Conservation (phyloP, 2,113 vertebrate species). For the Marmota flaviventris region DNA sequence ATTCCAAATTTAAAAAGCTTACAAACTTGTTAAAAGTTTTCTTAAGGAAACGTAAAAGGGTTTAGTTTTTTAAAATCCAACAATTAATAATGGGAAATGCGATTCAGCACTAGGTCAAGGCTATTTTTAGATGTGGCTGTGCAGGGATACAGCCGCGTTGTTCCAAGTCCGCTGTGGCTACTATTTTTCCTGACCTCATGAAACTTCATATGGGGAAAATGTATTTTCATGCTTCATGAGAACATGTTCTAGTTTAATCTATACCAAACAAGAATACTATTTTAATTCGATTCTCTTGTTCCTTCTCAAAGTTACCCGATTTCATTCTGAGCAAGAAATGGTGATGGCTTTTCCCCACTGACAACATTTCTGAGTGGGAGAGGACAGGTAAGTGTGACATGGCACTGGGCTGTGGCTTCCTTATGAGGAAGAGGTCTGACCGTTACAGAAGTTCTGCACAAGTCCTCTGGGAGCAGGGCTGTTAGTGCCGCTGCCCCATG, state of each 20-base stretch:
- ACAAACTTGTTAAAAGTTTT: constrained; percentile 69
- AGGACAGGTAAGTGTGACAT: not conserved
- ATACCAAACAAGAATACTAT: constrained; percentile 68
- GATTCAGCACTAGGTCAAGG: constrained; percentile 84
- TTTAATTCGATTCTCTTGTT: constrained; percentile 75
- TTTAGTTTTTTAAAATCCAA: constrained; percentile 68
- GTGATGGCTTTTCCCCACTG: not conserved
- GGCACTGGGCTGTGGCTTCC: not conserved
- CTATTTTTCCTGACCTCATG: constrained; percentile 66
- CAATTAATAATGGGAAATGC: constrained; percentile 85
- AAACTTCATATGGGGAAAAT: constrained; percentile 74
- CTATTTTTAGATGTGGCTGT: constrained; percentile 83
- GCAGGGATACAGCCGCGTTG: constrained; percentile 83
- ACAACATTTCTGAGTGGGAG: not conserved
- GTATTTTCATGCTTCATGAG: constrained; percentile 77
- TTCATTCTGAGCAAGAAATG: not conserved
- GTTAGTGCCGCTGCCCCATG: not conserved
- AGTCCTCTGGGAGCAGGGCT: not conserved
- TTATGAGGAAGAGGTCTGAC: not conserved
- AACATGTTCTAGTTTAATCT: constrained; percentile 71
- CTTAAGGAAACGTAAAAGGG: not conserved
- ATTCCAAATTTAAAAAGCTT: constrained; percentile 87
- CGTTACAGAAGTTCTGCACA: not conserved
- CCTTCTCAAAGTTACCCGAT: constrained; percentile 50
- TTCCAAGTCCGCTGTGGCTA: constrained; percentile 72